Conservation (phyloP, 1,140 invertebrate species). For the Drosophila seguyi region DNA sequence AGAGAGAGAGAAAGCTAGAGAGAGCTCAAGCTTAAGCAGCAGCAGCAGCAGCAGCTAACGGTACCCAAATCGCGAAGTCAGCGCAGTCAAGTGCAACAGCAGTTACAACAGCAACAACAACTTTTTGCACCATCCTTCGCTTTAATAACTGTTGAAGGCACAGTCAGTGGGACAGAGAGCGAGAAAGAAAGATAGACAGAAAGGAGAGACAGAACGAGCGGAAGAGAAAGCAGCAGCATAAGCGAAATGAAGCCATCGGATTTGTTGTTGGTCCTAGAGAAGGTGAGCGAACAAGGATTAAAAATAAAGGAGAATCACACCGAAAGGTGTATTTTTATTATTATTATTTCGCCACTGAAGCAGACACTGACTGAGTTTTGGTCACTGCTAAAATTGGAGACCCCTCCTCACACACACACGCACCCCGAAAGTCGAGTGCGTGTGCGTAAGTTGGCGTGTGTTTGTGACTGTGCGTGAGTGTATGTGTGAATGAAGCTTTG, state of each 20-base stretch:
- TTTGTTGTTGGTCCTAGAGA: constrained; percentile 80
- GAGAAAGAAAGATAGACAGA: background rate
- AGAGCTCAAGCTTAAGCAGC: background rate
- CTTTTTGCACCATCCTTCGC: constrained; percentile 14
- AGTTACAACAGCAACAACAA: constrained; percentile 16
- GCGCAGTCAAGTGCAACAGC: constrained; percentile 46
- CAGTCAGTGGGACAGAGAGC: background rate
- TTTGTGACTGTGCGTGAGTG: constrained; percentile 12
- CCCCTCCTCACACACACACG: constrained; percentile 9
- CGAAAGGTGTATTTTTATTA: constrained; percentile 28
- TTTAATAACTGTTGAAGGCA: constrained; percentile 37
- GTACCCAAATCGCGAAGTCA: constrained; percentile 18
- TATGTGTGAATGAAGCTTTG: constrained; percentile 54
- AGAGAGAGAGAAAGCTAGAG: background rate
- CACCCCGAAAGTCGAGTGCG: constrained; percentile 1
- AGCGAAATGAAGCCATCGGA: constrained; percentile 80
- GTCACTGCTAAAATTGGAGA: constrained; percentile 74
- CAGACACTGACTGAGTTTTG: constrained; percentile 38
- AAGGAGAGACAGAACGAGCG: background rate
- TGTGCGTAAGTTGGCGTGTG: constrained; percentile 27
- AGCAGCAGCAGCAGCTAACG: constrained; percentile 17
- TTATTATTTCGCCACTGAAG: constrained; percentile 23
- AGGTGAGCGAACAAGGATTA: constrained; percentile 59
- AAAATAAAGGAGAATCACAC: constrained; percentile 8
- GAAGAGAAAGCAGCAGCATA: constrained; percentile 20